These are phyloP conservation scores for Semaprochilodus insignis DNA, from an alignment of 2,797 vertebrate species.

Conservation along the genomic window DNA sequence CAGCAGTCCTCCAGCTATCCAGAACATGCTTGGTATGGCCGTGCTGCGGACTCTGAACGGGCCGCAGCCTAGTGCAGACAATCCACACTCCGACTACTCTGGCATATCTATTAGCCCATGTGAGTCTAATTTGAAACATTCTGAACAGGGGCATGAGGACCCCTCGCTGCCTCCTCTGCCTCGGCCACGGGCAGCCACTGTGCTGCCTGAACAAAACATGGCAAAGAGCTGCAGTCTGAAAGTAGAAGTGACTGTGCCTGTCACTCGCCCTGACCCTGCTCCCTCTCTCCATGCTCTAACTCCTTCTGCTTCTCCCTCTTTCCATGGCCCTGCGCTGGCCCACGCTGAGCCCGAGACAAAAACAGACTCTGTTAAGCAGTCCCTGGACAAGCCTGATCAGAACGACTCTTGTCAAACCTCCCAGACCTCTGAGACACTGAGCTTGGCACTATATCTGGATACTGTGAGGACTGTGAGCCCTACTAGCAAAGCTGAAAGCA, in stretches of 20 bases:
- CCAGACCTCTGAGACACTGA: slow-evolving; percentile 70
- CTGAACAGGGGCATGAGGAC: slow-evolving; percentile 45
- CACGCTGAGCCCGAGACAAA: slow-evolving; percentile 47
- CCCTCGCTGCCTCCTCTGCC: slow-evolving; percentile 77
- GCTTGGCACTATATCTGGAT: slow-evolving; percentile 59
- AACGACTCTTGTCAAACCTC: slow-evolving; percentile 71
- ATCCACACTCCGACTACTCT: slow-evolving; percentile 34
- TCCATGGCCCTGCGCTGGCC: slow-evolving; percentile 23
- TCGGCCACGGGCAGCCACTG: slow-evolving; percentile 83
- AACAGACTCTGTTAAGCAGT: slow-evolving; percentile 51
- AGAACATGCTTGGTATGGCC: slow-evolving; percentile 85
- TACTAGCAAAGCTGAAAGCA: slow-evolving; percentile 41
- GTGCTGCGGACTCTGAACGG: slow-evolving; percentile 78
- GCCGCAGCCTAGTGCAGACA: slow-evolving; percentile 63
- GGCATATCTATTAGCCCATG: slow-evolving; percentile 69
- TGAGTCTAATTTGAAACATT: slow-evolving; percentile 38
- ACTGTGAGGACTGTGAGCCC: slow-evolving; percentile 40
- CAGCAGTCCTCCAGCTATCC: slow-evolving; percentile 79
- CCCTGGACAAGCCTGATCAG: slow-evolving; percentile 53
- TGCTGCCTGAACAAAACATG: slow-evolving; percentile 81
- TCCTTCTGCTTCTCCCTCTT: slow-evolving; percentile 59
- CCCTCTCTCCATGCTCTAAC: slow-evolving; percentile 68
- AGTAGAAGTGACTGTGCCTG: slow-evolving; percentile 58
- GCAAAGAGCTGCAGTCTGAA: slow-evolving; percentile 70
- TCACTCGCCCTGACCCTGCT: slow-evolving; percentile 64